Percentiles rank a stretch among this genome's conserved stretches.
These are phyloP conservation scores for Prolemur simus DNA, from an alignment of 2,113 vertebrate genomes.

Conservation along the genomic window DNA sequence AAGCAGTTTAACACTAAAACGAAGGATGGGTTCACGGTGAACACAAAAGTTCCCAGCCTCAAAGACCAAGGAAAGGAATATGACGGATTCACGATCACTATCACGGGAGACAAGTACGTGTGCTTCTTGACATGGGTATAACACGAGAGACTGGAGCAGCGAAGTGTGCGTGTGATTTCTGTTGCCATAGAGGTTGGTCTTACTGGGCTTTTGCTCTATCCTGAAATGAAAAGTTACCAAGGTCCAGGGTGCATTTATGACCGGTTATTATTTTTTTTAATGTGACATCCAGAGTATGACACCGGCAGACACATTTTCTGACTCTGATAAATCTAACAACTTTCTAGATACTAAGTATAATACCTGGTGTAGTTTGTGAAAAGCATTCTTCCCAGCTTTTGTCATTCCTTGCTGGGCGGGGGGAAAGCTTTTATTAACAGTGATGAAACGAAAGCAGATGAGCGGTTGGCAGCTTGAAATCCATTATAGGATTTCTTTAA, in stretches of 20 bases:
- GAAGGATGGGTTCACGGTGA: conserved; percentile 98
- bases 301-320: background rate
- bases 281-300: background rate
- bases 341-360: background rate
- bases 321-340: background rate
- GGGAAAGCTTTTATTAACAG: background rate
- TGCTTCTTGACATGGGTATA: background rate
- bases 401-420: background rate
- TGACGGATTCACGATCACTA: conserved; percentile 97
- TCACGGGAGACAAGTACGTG: conserved; percentile 96
- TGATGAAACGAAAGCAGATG: background rate
- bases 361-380: background rate
- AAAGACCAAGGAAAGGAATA: conserved; percentile 95
- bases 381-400: background rate
- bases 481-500: background rate
- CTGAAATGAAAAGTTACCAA: background rate
- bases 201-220: background rate
- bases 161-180: accelerated
- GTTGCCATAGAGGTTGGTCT: accelerated
- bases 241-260: background rate
- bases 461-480: background rate
- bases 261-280: too few relatives aligned
- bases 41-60: conserved; percentile 97
- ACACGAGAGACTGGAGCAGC: background rate
- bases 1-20: conserved; percentile 99